These are phyloP conservation scores for Drosophila tsacasi DNA, from an alignment of 1,140 invertebrate genomes.

Conservation along the genomic window DNA sequence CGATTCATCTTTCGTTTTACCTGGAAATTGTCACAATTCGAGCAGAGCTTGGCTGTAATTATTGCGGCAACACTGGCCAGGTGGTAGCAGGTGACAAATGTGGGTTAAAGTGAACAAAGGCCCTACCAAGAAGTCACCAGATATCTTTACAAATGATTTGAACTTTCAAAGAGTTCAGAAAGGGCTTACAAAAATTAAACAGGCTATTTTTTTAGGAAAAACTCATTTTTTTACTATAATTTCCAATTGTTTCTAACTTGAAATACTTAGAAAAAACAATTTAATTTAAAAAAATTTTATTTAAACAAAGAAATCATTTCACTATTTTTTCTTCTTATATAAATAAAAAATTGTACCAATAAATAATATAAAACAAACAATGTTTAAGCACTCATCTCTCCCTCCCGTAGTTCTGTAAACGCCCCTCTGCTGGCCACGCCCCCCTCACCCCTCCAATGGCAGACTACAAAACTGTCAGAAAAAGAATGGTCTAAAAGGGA, in stretches of 20 bases:
- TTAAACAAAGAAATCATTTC: not conserved
- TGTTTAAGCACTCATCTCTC: not conserved
- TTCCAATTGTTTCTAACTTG: not conserved
- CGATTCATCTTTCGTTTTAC: constrained; percentile 44
- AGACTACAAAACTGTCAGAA: constrained; percentile 28
- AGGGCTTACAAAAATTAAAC: too few relatives aligned
- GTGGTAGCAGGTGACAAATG: constrained; percentile 31
- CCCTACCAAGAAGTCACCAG: not conserved
- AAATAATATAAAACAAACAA: not conserved
- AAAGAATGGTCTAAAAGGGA: not conserved
- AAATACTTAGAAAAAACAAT: not conserved
- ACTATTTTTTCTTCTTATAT: not conserved
- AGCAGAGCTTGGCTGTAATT: constrained; percentile 26
- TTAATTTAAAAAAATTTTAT: not conserved
- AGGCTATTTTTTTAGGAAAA: not conserved
- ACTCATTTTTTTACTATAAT: not conserved
- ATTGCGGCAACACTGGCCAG: constrained; percentile 17
- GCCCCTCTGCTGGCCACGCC: constrained; percentile 58
- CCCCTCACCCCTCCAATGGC: constrained; percentile 41
- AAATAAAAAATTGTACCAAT: not conserved
- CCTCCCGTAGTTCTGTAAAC: constrained; percentile 8
- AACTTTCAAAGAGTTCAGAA: constrained; percentile 10
- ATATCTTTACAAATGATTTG: not conserved
- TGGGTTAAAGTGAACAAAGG: constrained; percentile 7
- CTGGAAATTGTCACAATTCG: constrained; percentile 39